Evolutionary conservation across 2,113 vertebrate species (phyloP).

Genomic region (Pycnonotus jocosus): DNA sequence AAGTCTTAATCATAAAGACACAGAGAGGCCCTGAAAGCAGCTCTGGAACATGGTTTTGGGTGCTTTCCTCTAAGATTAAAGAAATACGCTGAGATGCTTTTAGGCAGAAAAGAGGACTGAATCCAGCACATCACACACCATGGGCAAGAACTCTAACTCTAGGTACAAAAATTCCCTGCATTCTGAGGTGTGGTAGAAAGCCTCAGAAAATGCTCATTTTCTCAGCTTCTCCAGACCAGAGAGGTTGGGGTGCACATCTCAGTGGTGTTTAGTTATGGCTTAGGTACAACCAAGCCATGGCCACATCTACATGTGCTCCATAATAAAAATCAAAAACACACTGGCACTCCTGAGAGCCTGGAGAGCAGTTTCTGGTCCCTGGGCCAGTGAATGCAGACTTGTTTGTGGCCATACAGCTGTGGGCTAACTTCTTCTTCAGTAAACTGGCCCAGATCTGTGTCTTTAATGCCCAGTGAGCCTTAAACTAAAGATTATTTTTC

Average conservation of each 20-base stretch:
- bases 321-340: background rate
- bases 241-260: background rate
- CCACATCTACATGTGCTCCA: background rate
- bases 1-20: background rate
- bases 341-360: background rate
- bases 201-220: background rate
- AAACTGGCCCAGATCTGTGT: background rate
- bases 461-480: background rate
- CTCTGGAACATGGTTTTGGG: background rate
- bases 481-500: background rate
- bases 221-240: background rate
- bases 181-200: background rate
- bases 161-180: background rate
- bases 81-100: background rate
- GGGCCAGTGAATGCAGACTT: background rate
- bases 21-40: background rate
- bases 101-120: background rate
- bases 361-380: background rate
- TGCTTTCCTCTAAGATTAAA: background rate
- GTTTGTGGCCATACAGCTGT: background rate
- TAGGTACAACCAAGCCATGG: background rate
- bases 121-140: background rate
- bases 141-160: background rate
- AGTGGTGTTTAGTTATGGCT: background rate
- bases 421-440: background rate